These are phyloP conservation scores for Syngnathus typhle DNA, from an alignment of 2,113 vertebrate species.

Conservation along the genomic window DNA sequence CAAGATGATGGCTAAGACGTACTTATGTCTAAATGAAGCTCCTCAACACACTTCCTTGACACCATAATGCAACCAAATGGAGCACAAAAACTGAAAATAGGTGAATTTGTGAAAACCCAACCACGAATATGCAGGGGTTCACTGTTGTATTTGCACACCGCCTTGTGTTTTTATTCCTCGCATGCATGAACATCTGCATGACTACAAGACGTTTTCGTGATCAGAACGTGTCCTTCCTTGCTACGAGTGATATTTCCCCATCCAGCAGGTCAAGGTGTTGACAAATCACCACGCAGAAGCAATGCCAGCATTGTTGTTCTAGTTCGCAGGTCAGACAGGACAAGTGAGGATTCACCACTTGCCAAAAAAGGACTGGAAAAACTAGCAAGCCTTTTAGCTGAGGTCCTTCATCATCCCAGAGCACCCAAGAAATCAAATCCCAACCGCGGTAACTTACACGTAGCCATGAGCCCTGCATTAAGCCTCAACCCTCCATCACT, in stretches of 20 bases:
- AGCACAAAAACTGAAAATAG: neutral
- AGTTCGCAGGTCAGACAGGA: constrained; percentile 3
- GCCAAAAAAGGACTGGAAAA: constrained; percentile 38
- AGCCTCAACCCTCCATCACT: constrained; percentile 19
- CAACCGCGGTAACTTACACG: constrained; percentile 44
- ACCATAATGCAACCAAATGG: neutral
- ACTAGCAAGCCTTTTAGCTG: constrained; percentile 44
- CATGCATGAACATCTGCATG: constrained; percentile 12
- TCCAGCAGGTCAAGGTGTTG: constrained; percentile 49
- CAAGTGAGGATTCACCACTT: neutral
- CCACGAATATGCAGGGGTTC: neutral
- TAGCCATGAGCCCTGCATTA: constrained; percentile 53
- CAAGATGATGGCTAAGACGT: neutral
- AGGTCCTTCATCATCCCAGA: constrained; percentile 47
- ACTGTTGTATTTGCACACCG: constrained; percentile 3
- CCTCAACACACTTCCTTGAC: neutral
- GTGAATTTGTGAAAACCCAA: neutral
- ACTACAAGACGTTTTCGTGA: neutral
- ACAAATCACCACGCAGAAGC: constrained; percentile 28
- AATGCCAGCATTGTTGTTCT: constrained; percentile 6
- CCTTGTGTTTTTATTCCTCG: constrained; percentile 1
- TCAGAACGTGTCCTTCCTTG: constrained; percentile 8
- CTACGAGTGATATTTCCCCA: constrained; percentile 36
- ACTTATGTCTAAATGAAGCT: neutral
- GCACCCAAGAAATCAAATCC: constrained; percentile 12